Percentiles rank a stretch among this genome's conserved stretches.
Evolutionary conservation across 2,888 invertebrate species (phyloP).

Genomic region (Trilocha varians): DNA sequence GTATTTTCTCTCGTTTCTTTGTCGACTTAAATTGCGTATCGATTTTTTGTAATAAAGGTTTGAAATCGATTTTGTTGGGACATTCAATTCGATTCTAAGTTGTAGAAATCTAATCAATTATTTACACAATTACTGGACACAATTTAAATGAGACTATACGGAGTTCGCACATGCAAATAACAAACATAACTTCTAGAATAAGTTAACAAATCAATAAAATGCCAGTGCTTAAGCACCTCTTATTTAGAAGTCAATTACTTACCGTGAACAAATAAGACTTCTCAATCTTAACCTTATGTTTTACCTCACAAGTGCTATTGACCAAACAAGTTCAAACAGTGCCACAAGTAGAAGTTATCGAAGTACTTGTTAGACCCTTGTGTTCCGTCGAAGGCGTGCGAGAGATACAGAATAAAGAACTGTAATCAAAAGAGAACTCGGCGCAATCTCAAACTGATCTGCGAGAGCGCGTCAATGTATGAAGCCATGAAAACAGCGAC

Average conservation of each 20-base stretch:
- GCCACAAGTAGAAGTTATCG: not conserved
- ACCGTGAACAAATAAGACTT: too few species aligned
- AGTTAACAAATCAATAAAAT: too few species aligned
- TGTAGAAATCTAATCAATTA: too few species aligned
- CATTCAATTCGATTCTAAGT: not conserved
- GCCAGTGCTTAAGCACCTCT: too few species aligned
- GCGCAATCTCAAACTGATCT: constrained; percentile 14
- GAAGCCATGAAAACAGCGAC: constrained; percentile 4
- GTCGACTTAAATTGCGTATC: not conserved
- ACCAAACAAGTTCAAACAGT: too few species aligned
- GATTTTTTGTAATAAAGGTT: not conserved
- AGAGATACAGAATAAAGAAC: constrained; percentile 17
- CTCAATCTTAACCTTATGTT: too few species aligned
- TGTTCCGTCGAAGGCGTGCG: not conserved
- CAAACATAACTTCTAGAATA: too few species aligned
- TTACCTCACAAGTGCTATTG: too few species aligned
- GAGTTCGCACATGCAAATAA: too few species aligned
- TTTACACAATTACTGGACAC: too few species aligned
- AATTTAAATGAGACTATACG: too few species aligned
- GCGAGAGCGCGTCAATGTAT: constrained; percentile 6
- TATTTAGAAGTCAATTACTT: too few species aligned
- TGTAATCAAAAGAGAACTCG: constrained; percentile 20
- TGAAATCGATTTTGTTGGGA: not conserved
- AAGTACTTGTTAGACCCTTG: not conserved
- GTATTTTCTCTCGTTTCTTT: not conserved